Percentiles rank a stretch among this genome's conserved stretches.
These are phyloP conservation scores for Hylaea fasciaria DNA, from an alignment of 2,888 invertebrate genomes.

Conservation along the genomic window DNA sequence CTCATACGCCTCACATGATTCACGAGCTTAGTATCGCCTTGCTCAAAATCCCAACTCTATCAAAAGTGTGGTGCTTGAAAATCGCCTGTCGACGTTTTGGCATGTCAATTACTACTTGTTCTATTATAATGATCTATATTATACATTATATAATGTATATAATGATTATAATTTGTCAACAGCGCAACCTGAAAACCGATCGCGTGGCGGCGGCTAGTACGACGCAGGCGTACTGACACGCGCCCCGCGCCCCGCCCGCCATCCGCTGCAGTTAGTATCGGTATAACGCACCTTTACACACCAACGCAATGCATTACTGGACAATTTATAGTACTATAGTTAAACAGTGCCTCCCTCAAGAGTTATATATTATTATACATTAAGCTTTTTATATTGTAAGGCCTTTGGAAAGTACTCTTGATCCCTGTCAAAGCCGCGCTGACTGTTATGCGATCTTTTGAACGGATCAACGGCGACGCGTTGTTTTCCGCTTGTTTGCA, in stretches of 20 bases:
- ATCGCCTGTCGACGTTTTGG: too few relatives aligned
- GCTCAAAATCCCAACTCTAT: too few relatives aligned
- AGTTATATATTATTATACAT: constrained; percentile 57
- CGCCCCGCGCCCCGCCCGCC: constrained; percentile 66
- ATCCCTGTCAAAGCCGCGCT: constrained; percentile 60
- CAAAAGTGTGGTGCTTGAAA: too few relatives aligned
- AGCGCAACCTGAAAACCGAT: constrained; percentile 78
- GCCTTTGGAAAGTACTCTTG: constrained; percentile 38
- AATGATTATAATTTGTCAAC: constrained; percentile 41
- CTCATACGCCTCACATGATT: too few relatives aligned
- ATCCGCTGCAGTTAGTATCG: constrained; percentile 70
- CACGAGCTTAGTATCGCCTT: too few relatives aligned
- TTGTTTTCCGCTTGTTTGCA: constrained; percentile 37
- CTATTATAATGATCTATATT: background rate
- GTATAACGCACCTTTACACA: constrained; percentile 49
- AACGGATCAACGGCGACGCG: constrained; percentile 50
- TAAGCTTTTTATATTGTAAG: constrained; percentile 57
- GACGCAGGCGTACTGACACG: constrained; percentile 82
- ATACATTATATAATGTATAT: too few relatives aligned
- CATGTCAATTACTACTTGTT: too few relatives aligned
- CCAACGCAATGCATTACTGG: constrained; percentile 54
- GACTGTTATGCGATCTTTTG: constrained; percentile 56
- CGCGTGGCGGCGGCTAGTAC: constrained; percentile 77
- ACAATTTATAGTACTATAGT: constrained; percentile 58
- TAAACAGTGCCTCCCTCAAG: constrained; percentile 60